Evolutionary conservation across 2,888 invertebrate genomes (phyloP).

Genomic region (Seira ritae): DNA sequence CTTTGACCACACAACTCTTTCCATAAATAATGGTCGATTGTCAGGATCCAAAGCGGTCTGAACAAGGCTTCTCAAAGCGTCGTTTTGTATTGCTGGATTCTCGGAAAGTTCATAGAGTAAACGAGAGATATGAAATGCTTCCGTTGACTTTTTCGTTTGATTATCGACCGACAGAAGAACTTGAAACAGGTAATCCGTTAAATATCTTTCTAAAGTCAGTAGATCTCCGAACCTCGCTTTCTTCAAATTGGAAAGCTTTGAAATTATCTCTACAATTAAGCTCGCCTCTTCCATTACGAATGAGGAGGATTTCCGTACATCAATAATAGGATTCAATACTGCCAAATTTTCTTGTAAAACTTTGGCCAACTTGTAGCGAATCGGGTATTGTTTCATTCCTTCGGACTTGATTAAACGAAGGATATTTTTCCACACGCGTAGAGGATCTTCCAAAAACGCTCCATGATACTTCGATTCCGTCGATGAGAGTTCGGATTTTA

Average conservation of each 20-base stretch:
- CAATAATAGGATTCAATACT: slow-evolving; percentile 59
- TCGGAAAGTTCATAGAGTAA: slow-evolving; percentile 60
- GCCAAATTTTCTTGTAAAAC: slow-evolving; percentile 66
- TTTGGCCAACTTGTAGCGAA: slow-evolving; percentile 56
- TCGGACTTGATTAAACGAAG: slow-evolving; percentile 67
- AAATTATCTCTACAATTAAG: slow-evolving; percentile 67
- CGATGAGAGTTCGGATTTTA: slow-evolving; percentile 50
- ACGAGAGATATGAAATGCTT: slow-evolving; percentile 62
- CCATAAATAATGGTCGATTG: slow-evolving; percentile 65
- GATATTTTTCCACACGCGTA: slow-evolving; percentile 69
- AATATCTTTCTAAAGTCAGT: slow-evolving; percentile 64
- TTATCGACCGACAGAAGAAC: slow-evolving; percentile 46
- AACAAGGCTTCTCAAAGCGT: slow-evolving; percentile 67
- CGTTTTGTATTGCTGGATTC: slow-evolving; percentile 68
- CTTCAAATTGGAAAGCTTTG: slow-evolving; percentile 41
- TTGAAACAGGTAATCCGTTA: slow-evolving; percentile 68
- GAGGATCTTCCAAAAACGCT: slow-evolving; percentile 16
- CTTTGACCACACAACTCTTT: slow-evolving; percentile 58
- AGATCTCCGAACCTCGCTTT: slow-evolving; percentile 66
- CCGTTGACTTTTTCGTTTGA: slow-evolving; percentile 56
- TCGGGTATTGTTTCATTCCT: slow-evolving; percentile 42
- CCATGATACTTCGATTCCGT: slow-evolving; percentile 33
- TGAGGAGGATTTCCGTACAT: slow-evolving; percentile 56
- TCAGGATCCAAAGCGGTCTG: slow-evolving; percentile 67
- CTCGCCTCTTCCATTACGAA: slow-evolving; percentile 66